A percentile compares a stretch with the other conserved stretches of the same genome.
Evolutionary conservation across 2,113 vertebrate genomes (phyloP).

Genomic region (Mirounga angustirostris): DNA sequence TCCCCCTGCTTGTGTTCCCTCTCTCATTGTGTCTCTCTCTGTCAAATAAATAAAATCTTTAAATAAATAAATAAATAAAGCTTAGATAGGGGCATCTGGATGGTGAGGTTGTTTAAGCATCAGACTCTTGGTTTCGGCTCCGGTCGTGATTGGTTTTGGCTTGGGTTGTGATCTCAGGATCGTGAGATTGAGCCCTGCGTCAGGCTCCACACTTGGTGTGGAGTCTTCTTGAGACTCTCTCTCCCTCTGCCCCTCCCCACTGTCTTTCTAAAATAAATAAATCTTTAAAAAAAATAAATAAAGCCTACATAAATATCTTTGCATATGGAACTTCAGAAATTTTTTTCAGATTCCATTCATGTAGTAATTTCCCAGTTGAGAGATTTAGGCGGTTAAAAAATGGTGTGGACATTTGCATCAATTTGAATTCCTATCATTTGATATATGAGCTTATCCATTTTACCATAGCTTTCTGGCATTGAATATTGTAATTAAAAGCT

Average conservation of each 20-base stretch:
- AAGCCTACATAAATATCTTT: constrained; percentile 43
- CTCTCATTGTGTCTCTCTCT: too few species aligned
- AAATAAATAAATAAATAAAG: constrained; percentile 8
- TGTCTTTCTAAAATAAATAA: neutral
- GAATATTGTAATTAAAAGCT: constrained; percentile 74
- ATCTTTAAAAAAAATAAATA: neutral
- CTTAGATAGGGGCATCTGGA: too few species aligned
- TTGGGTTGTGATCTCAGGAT: neutral
- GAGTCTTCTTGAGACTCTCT: neutral
- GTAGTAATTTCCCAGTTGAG: constrained; percentile 59
- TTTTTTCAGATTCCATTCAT: constrained; percentile 36
- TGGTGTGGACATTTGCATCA: constrained; percentile 38
- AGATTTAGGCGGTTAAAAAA: constrained; percentile 49
- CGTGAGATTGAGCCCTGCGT: neutral
- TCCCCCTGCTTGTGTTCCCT: too few species aligned
- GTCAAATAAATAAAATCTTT: too few species aligned
- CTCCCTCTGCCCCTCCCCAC: neutral
- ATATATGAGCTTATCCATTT: constrained; percentile 52
- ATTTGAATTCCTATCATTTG: neutral
- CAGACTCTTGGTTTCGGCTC: too few species aligned
- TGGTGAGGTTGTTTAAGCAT: too few species aligned
- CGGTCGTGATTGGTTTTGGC: too few species aligned
- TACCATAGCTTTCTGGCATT: constrained; percentile 49
- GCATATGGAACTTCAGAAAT: neutral
- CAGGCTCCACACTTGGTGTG: neutral